phyloP scores from a whole-genome alignment of 2,888 invertebrate species.

The Escarpia spicata region DNA sequence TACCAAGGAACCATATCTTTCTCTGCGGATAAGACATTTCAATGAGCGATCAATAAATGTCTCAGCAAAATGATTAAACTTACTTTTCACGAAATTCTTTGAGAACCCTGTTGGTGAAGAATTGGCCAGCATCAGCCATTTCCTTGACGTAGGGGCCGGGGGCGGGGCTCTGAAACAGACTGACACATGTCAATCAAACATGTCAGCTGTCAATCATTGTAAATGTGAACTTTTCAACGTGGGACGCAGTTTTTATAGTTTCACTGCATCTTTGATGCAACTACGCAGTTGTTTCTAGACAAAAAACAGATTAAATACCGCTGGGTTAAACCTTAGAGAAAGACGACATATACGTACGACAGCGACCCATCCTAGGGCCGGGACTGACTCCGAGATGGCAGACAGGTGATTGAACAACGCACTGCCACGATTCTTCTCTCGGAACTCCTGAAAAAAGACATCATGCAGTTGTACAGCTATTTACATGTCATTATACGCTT shows the following conservation, averaged over 20 bases:
- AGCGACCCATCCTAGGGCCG: conserved; percentile 96
- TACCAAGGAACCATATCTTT: background rate
- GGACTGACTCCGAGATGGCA: conserved; percentile 94
- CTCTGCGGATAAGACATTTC: background rate
- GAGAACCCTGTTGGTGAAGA: conserved; percentile 96
- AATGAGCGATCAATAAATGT: background rate
- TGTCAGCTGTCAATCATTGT: conserved; percentile 13
- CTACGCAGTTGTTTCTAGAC: too few relatives aligned
- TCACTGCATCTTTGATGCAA: too few relatives aligned
- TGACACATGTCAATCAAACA: background rate
- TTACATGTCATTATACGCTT: background rate
- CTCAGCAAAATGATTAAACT: conserved; percentile 44
- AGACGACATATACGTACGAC: conserved; percentile 71
- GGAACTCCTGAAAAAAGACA: conserved; percentile 76
- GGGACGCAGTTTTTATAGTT: conserved; percentile 58
- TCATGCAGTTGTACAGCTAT: background rate
- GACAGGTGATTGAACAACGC: conserved; percentile 95
- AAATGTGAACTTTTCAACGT: too few relatives aligned
- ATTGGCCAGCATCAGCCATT: conserved; percentile 97
- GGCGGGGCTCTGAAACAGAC: conserved; percentile 77
- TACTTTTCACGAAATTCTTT: conserved; percentile 97
- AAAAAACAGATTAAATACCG: too few relatives aligned
- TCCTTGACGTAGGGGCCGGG: conserved; percentile 97
- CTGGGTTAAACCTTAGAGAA: background rate
- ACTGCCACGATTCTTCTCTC: conserved; percentile 88